Evolutionary conservation across 1,140 invertebrate species (phyloP).

Genomic region (Megathymus violae): DNA sequence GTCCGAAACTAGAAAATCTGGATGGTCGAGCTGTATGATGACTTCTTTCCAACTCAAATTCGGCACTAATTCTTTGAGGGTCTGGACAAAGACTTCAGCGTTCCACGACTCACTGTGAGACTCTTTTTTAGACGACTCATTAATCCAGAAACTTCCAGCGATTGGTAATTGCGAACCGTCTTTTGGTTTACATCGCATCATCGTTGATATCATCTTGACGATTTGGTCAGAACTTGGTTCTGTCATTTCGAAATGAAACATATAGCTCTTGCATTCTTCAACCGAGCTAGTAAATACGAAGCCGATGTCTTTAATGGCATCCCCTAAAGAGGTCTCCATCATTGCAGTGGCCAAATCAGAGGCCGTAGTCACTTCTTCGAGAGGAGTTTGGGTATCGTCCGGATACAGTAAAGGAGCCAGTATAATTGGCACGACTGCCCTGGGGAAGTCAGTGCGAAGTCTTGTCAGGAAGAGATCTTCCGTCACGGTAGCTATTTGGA

Average conservation of each 20-base stretch:
- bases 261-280: constrained; percentile 94
- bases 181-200: constrained; percentile 89
- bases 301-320: constrained; percentile 95
- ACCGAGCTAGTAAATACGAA: constrained; percentile 93
- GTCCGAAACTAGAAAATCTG: constrained; percentile 94
- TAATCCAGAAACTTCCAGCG: constrained; percentile 85
- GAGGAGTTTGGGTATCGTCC: constrained; percentile 88
- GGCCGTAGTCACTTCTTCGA: constrained; percentile 82
- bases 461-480: constrained; percentile 92
- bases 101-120: constrained; percentile 89
- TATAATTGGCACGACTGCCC: constrained; percentile 93
- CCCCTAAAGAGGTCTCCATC: constrained; percentile 90
- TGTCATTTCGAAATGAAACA: constrained; percentile 89
- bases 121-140: constrained; percentile 80
- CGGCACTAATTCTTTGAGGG: constrained; percentile 94
- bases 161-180: constrained; percentile 88
- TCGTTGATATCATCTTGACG: constrained; percentile 92
- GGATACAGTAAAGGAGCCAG: constrained; percentile 94
- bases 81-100: constrained; percentile 95
- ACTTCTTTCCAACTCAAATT: constrained; percentile 97
- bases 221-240: constrained; percentile 92
- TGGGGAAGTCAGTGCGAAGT: constrained; percentile 93
- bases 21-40: constrained; percentile 94
- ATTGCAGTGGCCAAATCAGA: constrained; percentile 84
- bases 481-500: constrained; percentile 87